phyloP scores from a whole-genome alignment of 2,797 vertebrate species.

The Urocyon cinereoargenteus region DNA sequence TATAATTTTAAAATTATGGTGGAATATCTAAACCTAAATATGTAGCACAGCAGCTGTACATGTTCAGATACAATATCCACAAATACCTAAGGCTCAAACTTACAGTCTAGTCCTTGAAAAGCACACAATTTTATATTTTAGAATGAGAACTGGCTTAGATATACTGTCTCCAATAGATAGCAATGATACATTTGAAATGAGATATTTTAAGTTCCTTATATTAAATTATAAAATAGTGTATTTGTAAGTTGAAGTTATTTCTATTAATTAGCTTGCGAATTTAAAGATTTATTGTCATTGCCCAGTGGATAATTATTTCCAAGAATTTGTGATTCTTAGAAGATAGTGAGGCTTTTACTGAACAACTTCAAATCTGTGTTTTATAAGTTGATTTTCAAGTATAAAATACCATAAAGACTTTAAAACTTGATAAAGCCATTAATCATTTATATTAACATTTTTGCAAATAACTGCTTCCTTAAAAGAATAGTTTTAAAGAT shows the following conservation, averaged over 20 bases:
- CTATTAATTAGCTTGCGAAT: neutral
- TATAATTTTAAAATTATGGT: neutral
- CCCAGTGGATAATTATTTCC: neutral
- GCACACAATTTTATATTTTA: neutral
- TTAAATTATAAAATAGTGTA: neutral
- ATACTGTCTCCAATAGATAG: neutral
- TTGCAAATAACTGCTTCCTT: neutral
- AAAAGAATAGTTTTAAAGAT: neutral
- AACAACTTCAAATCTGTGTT: neutral
- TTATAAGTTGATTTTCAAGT: neutral
- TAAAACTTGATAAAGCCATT: neutral
- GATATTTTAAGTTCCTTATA: neutral
- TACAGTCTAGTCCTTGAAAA: neutral
- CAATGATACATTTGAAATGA: neutral
- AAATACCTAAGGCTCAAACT: neutral
- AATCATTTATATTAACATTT: neutral
- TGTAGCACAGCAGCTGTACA: neutral
- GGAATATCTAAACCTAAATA: conserved; percentile 3
- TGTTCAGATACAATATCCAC: neutral
- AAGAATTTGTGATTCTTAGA: neutral
- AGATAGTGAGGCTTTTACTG: neutral
- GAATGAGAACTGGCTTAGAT: neutral
- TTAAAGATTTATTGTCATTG: neutral
- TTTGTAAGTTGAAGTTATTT: neutral
- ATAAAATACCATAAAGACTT: neutral